Base-by-base conservation (phyloP, 2,888 invertebrate genomes). In the Chymomyza procnemis region DNA sequence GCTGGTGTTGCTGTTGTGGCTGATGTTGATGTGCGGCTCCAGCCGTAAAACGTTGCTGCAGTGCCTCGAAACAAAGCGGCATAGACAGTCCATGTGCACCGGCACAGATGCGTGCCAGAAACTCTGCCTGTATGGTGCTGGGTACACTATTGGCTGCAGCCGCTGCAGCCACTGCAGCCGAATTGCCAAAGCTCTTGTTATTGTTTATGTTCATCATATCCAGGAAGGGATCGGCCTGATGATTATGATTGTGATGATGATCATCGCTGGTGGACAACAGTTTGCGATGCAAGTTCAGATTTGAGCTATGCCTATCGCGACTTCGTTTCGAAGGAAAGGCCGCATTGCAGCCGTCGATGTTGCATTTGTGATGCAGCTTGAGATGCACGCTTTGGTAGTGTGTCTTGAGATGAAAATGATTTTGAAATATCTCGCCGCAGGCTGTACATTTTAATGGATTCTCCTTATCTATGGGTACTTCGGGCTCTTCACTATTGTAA, bases 361-460 rank as follows among this genome's bases (percentile, higher is more conserved):
- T 96, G 92, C 99, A 99, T 89, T 96, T 96, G 91, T 98, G 98
- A 95, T 97, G 97, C 69, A 98, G 92, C 91, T 98, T 98, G 62
- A 98, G 93, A 91, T 99, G 98, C 9, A 97, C 96, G 90, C 97
- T 98, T 92, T 97, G 97, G 90, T 97, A 98, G 90, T 99, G 99
- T 1, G 96, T 96, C 91, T 97, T 98, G 22, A 98, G 94, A 60
- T 96, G 96, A 89, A 97, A 97, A 85, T 97, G 95, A 89, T 97
- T 98, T 90, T 96, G 97, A 91, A 98, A 98, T 87, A 96, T 93
- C 91, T 97, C 97, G 6, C 96, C 97, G 90, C 99, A 99, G 41
- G 96, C 96, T 3, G 96, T 95, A 91, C 98, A 99, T 80, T 96
- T 94, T 47, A 96, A 93, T 0, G 98, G 97, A 90, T 98, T 97